Evolutionary conservation across 2,888 invertebrate species (phyloP), one percentile per base, ranked within the genome.

Genomic region (Aplocera efformata): DNA sequence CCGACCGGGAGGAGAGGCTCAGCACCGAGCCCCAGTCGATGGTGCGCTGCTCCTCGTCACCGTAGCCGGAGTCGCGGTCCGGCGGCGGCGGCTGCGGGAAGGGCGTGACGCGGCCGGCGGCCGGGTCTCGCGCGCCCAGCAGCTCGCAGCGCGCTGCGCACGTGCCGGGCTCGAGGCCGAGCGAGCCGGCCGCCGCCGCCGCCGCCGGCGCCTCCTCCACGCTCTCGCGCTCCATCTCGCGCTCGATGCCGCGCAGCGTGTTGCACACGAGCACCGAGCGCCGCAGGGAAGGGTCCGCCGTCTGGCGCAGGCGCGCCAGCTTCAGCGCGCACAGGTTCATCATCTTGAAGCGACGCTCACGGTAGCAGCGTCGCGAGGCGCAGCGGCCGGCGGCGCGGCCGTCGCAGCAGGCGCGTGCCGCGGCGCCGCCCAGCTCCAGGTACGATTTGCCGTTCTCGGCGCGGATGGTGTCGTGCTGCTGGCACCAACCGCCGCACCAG

Each of bases 201-300:
- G 88, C 82, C 67, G 80, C 68, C 25, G 91, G 90, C 55, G 89
- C 82, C 70, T 91, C 90, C 53, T 90, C 88, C 35, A 70, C 88
- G 61, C 72, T 90, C 73, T 92, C 92, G 43, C 91, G 85, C 75
- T 96, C 96, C 91, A 97, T 94, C 83, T 97, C 97, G 39, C 94
- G 91, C 81, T 97, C 97, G 68, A 97, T 93, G 73, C 93, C 92
- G 72, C 96, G 93, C 53, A 97, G 78, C 40, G 97, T 97, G 82
- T 97, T 97, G 89, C 96, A 96, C 66, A 98, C 97, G 49, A 98
- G 92, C 71, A 98, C 97, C 31, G 96, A 97, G 50, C 96, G 92
- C 62, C 96, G 91, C 44, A 98, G 88, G 48, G 96, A 95, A 27
- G 97, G 96, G 76, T 97, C 97, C 39, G 96, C 94, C 57, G 94